Evolutionary conservation across 2,797 vertebrate species (phyloP).

Genomic region (Naso thynnoides): DNA sequence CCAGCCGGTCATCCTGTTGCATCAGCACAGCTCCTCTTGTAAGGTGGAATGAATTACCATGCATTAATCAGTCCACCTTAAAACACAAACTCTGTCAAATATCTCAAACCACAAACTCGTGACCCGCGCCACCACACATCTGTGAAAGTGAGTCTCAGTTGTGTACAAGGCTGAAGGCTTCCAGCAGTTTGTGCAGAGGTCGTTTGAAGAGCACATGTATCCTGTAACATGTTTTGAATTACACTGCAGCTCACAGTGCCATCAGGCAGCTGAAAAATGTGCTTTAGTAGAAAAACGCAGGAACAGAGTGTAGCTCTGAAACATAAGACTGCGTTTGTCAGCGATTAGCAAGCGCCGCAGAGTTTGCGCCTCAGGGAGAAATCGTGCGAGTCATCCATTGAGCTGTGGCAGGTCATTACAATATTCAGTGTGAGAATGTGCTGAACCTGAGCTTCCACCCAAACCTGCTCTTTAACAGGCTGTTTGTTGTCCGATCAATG

Average conservation of each 20-base stretch:
- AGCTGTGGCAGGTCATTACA: slow-evolving; percentile 40
- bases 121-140: too few species aligned
- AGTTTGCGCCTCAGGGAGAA: not conserved
- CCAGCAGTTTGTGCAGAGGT: not conserved
- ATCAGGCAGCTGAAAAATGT: not conserved
- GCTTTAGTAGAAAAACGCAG: not conserved
- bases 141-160: too few species aligned
- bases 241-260: slow-evolving; percentile 6
- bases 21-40: too few species aligned
- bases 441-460: slow-evolving; percentile 5
- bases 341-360: slow-evolving; percentile 23
- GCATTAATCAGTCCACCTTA: too few species aligned
- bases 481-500: slow-evolving; percentile 14
- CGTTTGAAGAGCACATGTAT: not conserved
- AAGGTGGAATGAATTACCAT: too few species aligned
- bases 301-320: not conserved
- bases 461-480: slow-evolving; percentile 22
- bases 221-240: slow-evolving; percentile 3
- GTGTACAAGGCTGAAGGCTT: too few species aligned
- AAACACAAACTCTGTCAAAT: too few species aligned
- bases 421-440: not conserved
- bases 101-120: too few species aligned
- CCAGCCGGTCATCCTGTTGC: too few species aligned
- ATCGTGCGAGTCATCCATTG: slow-evolving; percentile 17
- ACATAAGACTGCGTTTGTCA: slow-evolving; percentile 20